Evolutionary conservation across 2,797 vertebrate species (phyloP).

Genomic region (Eutrigla gurnardus): DNA sequence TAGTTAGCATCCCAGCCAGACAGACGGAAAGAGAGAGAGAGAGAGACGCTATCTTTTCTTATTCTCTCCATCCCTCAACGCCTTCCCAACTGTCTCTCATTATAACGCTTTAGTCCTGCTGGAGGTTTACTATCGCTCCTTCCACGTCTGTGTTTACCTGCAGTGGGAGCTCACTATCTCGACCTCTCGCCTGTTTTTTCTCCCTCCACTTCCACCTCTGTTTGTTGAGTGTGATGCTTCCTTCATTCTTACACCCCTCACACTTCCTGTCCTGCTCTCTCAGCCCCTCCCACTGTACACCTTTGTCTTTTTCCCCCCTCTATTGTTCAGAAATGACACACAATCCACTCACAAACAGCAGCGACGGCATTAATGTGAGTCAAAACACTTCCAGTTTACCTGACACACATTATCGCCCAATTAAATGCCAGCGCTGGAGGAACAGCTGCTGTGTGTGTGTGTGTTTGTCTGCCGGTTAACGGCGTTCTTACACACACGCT

Average conservation of each 20-base stretch:
- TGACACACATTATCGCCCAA: conserved; percentile 56
- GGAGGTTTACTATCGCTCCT: conserved; percentile 44
- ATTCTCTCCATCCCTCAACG: conserved; percentile 37
- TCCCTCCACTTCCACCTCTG: conserved; percentile 38
- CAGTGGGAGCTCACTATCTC: conserved; percentile 45
- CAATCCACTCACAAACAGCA: neutral
- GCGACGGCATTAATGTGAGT: conserved; percentile 37
- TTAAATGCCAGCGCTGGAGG: conserved; percentile 44
- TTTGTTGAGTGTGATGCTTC: conserved; percentile 49
- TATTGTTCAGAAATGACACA: conserved; percentile 1
- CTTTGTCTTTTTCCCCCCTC: neutral
- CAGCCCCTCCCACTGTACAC: neutral
- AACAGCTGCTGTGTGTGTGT: conserved; percentile 56
- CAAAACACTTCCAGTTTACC: conserved; percentile 60
- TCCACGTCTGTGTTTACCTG: conserved; percentile 51
- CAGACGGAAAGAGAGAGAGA: conserved; percentile 12
- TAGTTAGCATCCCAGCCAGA: conserved; percentile 40
- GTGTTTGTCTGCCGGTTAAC: conserved; percentile 35
- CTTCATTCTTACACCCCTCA: conserved; percentile 8
- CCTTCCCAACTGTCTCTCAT: conserved; percentile 45
- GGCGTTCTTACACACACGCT: conserved; percentile 32
- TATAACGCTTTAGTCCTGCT: conserved; percentile 43
- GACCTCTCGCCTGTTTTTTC: conserved; percentile 4
- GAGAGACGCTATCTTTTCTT: conserved; percentile 12
- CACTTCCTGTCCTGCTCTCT: conserved; percentile 9